Evolutionary conservation across 2,797 vertebrate species (phyloP), one percentile per base, ranked within the genome.

Genomic region (Parauchenoglanis ngamensis): DNA sequence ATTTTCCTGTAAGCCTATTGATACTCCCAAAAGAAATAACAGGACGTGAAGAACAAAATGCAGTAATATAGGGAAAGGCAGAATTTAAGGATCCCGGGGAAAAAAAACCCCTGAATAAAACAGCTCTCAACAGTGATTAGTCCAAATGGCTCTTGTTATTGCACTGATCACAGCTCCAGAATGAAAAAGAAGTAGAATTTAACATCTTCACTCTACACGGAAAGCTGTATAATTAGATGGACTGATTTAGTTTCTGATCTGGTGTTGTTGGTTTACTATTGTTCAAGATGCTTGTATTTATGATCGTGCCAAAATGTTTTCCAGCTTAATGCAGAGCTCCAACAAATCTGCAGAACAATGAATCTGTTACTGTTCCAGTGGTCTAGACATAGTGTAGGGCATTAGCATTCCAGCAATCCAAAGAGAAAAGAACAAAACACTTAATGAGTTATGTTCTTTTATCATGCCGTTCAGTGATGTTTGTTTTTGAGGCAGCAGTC

Each of bases 401-500:
- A 83, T 65, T 49, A 83, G 19, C 61, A 67, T 49, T n/a, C 49
- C 84, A 54, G n/a, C 59, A 83, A 91, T 86, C 84, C 85, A 87
- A 88, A 61, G 31, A 46, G 23, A 56, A 23, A 57, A 85, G 17
- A 79, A 86, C 84, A 89, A 84, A 90, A 85, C 81, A 86, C 85
- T 70, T 83, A 87, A 76, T 8, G 67, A 57, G 73, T 85, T 75
- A 23, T 85, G 72, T 56, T 84, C 75, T 86, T 89, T 86, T 84
- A 86, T 86, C 81, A 67, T 61, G 63, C 80, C 83, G 57, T 76
- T 59, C 75, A 84, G 54, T 83, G 76, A 80, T 84, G 80, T 80
- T 40, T 87, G 73, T 65, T 89, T 73, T 86, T 61, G 46, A 87
- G 28, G 83, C 89, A 89, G 83, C 84, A 86, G 52, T 85, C 85